Evolutionary conservation across 2,888 invertebrate genomes (phyloP).

Genomic region (Apamea anceps): DNA sequence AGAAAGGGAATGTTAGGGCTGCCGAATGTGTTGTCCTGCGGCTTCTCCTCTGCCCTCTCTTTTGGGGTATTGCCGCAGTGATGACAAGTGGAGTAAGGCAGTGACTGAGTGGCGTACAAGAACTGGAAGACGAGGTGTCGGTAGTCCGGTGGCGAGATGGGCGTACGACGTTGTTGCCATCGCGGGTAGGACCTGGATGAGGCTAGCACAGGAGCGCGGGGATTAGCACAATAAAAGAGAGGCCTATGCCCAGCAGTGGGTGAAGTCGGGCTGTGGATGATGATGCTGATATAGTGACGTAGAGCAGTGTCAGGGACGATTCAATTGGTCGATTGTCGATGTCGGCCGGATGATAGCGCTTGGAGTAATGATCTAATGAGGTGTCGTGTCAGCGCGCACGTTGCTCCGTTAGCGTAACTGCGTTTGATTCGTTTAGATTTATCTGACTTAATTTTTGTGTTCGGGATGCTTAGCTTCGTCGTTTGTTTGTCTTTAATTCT

Average conservation of each 20-base stretch:
- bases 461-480: neutral
- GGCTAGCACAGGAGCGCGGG: neutral
- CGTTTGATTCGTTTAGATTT: slow-evolving; percentile 25
- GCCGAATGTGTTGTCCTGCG: neutral
- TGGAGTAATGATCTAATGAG: slow-evolving; percentile 66
- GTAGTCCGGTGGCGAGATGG: neutral
- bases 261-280: neutral
- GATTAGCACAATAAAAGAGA: no score
- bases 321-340: slow-evolving; percentile 68
- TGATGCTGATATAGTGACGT: slow-evolving; percentile 14
- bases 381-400: slow-evolving; percentile 58
- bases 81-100: neutral
- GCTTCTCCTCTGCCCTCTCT: neutral
- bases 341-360: slow-evolving; percentile 72
- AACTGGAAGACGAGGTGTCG: neutral
- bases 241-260: neutral
- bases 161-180: no score
- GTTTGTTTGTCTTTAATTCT: neutral
- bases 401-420: slow-evolving; percentile 39
- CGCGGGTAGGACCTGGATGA: neutral
- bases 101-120: neutral
- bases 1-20: neutral
- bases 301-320: slow-evolving; percentile 49
- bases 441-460: neutral
- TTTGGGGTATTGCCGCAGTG: neutral